phyloP scores from a whole-genome alignment of 2,797 vertebrate genomes.

The Darevskia mixta region DNA sequence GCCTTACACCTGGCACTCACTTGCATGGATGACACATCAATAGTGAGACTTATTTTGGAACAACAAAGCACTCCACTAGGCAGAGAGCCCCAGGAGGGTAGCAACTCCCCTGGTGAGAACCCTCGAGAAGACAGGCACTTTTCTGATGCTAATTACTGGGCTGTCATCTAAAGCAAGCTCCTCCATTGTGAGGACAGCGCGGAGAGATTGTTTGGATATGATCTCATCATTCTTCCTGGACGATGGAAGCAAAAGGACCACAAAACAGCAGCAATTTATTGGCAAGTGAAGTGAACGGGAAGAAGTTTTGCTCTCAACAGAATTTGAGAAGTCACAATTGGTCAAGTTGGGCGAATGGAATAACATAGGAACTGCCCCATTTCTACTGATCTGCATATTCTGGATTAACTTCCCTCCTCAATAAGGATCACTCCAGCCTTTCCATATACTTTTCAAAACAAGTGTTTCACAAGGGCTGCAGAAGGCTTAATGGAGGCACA shows the following conservation, averaged over 20 bases:
- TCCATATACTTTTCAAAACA: not conserved
- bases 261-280: not conserved
- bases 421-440: not conserved
- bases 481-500: not conserved
- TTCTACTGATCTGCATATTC: not conserved
- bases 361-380: not conserved
- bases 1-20: not conserved
- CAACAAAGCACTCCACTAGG: slow-evolving; percentile 51
- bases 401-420: not conserved
- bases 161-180: slow-evolving; percentile 30
- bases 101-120: slow-evolving; percentile 48
- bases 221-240: not conserved
- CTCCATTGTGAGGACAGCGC: not conserved
- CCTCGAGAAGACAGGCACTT: slow-evolving; percentile 48
- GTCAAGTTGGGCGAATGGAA: not conserved
- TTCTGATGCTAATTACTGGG: slow-evolving; percentile 51
- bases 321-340: not conserved
- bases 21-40: not conserved
- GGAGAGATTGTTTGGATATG: not conserved
- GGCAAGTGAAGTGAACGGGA: not conserved
- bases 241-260: not conserved
- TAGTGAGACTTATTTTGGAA: not conserved
- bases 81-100: slow-evolving; percentile 42
- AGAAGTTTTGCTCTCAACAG: not conserved
- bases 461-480: not conserved